Evolutionary conservation across 2,888 invertebrate species (phyloP), one percentile per base, ranked within the genome.

Genomic region (Orchesellides sinensis): DNA sequence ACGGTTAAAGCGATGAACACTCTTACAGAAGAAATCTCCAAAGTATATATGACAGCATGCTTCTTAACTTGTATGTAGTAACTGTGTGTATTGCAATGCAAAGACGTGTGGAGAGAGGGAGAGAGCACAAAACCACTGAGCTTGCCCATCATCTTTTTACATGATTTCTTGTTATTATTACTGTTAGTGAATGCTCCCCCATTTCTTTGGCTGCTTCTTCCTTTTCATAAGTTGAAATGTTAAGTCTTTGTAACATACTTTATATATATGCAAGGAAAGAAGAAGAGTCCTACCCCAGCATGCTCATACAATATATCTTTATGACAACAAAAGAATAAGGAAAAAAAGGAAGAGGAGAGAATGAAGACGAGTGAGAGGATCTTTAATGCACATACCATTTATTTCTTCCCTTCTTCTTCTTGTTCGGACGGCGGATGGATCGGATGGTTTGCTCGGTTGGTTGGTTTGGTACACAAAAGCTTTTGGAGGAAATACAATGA

Each of bases 121-220:
- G 61, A 49, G 47, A 75, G 65, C 56, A 65, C 45, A 74, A 79
- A 74, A 79, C 79, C 77, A 79, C 79, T 74, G 79, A 75, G 78
- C 56, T 83, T 79, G 68, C 70, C 78, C 70, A 83, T 73, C 77
- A 73, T 83, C 70, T 77, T 69, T 52, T 73, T 82, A 77, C 70
- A 75, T 77, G 70, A 74, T 73, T 72, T 80, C 59, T 68, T 25
- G 45, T 68, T 74, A 66, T 73, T 80, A 65, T 69, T 73, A 47
- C 40, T 69, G 40, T 65, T 35, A 32, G 49, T 81, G 74, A 81
- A 81, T 73, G 66, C 74, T 81, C 74, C 81, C 73, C 73, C 81
- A 68, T 69, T 80, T 73, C 73, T 72, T 54, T 23, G 47, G 35
- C 45, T 56, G 8, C 21, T 23, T 23, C 59, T 68, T 69, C 68